Percentiles rank a stretch among this genome's conserved stretches.
Evolutionary conservation across 2,888 invertebrate species (phyloP).

Genomic region (Odontocerum albicorne): DNA sequence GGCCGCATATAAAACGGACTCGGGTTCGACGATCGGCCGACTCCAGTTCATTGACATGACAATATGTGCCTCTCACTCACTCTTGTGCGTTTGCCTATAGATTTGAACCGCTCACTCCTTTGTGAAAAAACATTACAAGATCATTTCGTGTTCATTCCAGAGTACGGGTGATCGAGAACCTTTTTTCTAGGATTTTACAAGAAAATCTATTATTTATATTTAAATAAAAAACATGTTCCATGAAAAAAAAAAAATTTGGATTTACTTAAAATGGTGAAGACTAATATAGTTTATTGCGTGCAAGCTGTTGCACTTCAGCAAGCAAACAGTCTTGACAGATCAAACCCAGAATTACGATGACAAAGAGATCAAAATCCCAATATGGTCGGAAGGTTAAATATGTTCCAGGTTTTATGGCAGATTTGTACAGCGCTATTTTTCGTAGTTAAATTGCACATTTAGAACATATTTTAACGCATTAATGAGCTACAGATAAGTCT

Average conservation of each 20-base stretch:
- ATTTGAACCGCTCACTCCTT: conserved; percentile 3
- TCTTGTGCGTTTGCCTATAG: conserved; percentile 18
- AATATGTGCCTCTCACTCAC: conserved; percentile 14
- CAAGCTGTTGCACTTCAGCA: no score
- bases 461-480: no score
- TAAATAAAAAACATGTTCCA: not conserved
- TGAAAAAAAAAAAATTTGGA: not conserved
- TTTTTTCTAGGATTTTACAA: not conserved
- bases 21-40: conserved; percentile 29
- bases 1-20: conserved; percentile 18
- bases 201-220: not conserved
- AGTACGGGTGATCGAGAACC: conserved; percentile 5
- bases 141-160: conserved; percentile 12
- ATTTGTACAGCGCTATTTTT: no score
- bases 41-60: conserved; percentile 28
- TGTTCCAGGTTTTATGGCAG: no score
- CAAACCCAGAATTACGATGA: no score
- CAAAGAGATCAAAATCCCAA: no score
- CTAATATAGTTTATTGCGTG: no score
- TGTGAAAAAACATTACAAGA: conserved; percentile 18
- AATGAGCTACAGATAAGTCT: no score
- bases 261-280: no score
- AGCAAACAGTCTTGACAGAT: no score
- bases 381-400: no score
- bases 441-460: no score